Conservation (phyloP, 2,113 vertebrate genomes). For the Epinephelus lanceolatus region DNA sequence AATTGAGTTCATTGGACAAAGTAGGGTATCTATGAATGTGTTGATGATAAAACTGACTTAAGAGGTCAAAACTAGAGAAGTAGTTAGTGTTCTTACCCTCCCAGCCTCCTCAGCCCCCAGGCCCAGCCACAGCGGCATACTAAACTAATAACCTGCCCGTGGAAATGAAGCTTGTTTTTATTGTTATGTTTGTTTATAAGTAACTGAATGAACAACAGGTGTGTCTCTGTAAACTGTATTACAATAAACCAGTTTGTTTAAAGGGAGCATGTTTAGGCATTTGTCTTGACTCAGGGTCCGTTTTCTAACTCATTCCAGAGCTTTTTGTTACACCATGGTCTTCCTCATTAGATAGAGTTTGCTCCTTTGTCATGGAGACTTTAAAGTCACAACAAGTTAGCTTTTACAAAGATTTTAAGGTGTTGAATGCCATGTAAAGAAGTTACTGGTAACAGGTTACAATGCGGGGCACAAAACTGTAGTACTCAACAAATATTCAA, state of each 20-base stretch:
- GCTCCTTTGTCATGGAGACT: too few relatives aligned
- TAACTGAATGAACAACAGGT: conserved; percentile 84
- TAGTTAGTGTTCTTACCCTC: conserved; percentile 53
- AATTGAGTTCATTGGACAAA: conserved; percentile 58
- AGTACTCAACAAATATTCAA: too few relatives aligned
- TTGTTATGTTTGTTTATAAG: conserved; percentile 81
- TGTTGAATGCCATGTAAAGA: too few relatives aligned
- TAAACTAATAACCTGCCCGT: conserved; percentile 87
- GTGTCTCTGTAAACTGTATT: conserved; percentile 87
- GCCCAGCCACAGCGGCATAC: conserved; percentile 65
- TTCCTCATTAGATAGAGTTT: too few relatives aligned
- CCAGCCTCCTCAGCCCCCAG: background rate
- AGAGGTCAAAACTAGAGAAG: conserved; percentile 74
- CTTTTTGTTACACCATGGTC: too few relatives aligned
- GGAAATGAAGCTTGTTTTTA: conserved; percentile 85
- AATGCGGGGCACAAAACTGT: too few relatives aligned
- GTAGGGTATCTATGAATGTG: conserved; percentile 57
- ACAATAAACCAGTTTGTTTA: conserved; percentile 88
- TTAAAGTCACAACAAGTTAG: too few relatives aligned
- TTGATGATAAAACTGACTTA: conserved; percentile 70
- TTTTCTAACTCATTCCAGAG: too few relatives aligned
- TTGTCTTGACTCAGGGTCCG: too few relatives aligned
- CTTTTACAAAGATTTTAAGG: too few relatives aligned
- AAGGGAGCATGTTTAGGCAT: conserved; percentile 53
- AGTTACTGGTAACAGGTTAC: too few relatives aligned